Conservation (phyloP, 2,113 vertebrate species). For the Hucho hucho region DNA sequence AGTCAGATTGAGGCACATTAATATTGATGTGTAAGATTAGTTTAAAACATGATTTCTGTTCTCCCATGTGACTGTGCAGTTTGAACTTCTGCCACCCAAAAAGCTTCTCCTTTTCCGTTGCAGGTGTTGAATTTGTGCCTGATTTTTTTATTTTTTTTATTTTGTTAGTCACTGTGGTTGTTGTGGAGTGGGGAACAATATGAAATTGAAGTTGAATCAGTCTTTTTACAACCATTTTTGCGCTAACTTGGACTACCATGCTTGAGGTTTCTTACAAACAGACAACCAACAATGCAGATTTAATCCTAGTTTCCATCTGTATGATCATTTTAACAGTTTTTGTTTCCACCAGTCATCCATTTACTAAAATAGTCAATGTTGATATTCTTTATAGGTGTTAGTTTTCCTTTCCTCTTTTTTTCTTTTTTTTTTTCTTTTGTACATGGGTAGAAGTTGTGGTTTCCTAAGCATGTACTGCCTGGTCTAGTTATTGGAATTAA, state of each 20-base stretch:
- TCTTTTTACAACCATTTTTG: not conserved
- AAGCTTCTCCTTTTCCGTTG: not conserved
- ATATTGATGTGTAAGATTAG: conserved; percentile 13
- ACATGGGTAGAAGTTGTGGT: conserved; percentile 85
- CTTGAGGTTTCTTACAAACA: not conserved
- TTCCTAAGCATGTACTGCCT: conserved; percentile 81
- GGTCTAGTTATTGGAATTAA: conserved; percentile 78
- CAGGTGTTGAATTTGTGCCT: not conserved
- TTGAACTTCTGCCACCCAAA: conserved; percentile 28
- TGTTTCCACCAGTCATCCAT: not conserved
- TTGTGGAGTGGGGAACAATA: not conserved
- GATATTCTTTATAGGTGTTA: conserved; percentile 85
- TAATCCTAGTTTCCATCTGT: not conserved
- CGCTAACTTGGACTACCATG: no score
- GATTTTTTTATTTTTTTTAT: no score
- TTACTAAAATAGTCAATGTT: conserved; percentile 73
- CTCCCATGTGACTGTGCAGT: conserved; percentile 5
- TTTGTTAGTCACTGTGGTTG: not conserved
- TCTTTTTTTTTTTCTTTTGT: conserved; percentile 86
- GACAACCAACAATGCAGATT: not conserved
- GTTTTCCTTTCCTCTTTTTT: conserved; percentile 79
- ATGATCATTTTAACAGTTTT: not conserved
- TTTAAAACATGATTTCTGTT: not conserved
- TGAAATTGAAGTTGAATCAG: not conserved
- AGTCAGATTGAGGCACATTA: conserved; percentile 60